phyloP scores from a whole-genome alignment of 2,888 invertebrate species.

The Drosophila fungiperda region DNA sequence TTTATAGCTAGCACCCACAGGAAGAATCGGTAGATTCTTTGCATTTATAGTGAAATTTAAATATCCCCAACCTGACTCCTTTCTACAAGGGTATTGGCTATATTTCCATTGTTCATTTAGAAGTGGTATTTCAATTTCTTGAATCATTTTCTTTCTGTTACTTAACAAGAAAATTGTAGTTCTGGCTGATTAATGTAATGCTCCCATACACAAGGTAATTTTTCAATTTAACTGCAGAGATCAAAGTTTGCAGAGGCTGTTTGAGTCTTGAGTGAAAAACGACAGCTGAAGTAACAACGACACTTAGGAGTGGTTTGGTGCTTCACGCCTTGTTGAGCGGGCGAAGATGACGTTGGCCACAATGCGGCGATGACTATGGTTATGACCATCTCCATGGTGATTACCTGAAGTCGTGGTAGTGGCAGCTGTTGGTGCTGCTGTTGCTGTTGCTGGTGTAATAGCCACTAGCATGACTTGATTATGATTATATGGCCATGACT shows the following conservation, averaged over 20 bases:
- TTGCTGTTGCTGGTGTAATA: constrained; percentile 70
- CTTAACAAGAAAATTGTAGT: not conserved
- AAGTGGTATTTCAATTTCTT: not conserved
- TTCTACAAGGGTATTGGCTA: not conserved
- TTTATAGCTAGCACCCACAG: not conserved
- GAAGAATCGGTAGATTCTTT: not conserved
- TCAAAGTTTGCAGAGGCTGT: constrained; percentile 26
- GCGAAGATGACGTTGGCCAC: constrained; percentile 53
- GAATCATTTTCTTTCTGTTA: not conserved
- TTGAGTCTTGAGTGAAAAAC: constrained; percentile 39
- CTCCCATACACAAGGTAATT: constrained; percentile 12
- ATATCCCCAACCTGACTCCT: not conserved
- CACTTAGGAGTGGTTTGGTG: constrained; percentile 56
- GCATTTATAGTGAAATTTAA: not conserved
- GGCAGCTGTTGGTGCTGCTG: constrained; percentile 23
- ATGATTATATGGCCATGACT: constrained; percentile 39
- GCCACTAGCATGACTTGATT: constrained; percentile 55
- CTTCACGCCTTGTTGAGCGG: constrained; percentile 79
- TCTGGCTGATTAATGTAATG: constrained; percentile 22
- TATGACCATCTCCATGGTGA: constrained; percentile 43
- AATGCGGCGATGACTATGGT: constrained; percentile 35
- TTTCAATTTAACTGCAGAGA: constrained; percentile 31
- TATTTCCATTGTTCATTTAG: not conserved
- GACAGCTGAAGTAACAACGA: constrained; percentile 31
- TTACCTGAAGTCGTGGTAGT: constrained; percentile 55